Base-by-base conservation (phyloP, 2,888 invertebrate species). In the Busseola fusca region DNA sequence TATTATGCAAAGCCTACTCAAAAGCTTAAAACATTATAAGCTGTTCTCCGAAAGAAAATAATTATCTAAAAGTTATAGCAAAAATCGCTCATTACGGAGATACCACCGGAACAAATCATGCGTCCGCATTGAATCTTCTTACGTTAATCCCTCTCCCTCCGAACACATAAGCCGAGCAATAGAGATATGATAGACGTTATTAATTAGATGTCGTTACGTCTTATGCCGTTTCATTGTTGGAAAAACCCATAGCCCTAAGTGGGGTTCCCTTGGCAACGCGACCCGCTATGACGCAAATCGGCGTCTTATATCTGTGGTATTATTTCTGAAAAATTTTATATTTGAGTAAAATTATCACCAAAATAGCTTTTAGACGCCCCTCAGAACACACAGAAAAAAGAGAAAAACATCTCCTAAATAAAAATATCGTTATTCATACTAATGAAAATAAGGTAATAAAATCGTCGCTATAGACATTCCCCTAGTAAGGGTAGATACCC, bases 151-250 rank as follows among this genome's bases (percentile, higher is more conserved):
- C 89, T 82, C 84, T 83, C 87, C 89, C 87, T 87, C 83, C 60
- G 83, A 80, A 83, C 89, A 87, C 87, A 91, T 92, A 92, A 92
- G 92, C 91, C 92, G 87, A 89, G 93, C 93, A 93, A 95, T 94
- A 91, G 93, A 94, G 94, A 95, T 95, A 95, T 95, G 93, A 95
- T 94, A 94, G 93, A 94, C 91, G 93, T 94, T 94, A 95, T 95
- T 95, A 95, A 95, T 95, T 95, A 94, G 93, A 93, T 93, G 92
- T 93, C 95, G 91, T 94, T 94, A 93, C 92, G 89, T 94, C 93
- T 94, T 94, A 91, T 93, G 93, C 92, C 91, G 84, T 94, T 93
- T 93, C 94, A 94, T 93, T 95, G 93, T 93, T 89, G 91, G 92
- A 92, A 92, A 93, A 91, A 84, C 90, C 89, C 90, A 88, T 88